Conservation (phyloP, 2,888 invertebrate genomes). For the Brachypalpus laphriformis region DNA sequence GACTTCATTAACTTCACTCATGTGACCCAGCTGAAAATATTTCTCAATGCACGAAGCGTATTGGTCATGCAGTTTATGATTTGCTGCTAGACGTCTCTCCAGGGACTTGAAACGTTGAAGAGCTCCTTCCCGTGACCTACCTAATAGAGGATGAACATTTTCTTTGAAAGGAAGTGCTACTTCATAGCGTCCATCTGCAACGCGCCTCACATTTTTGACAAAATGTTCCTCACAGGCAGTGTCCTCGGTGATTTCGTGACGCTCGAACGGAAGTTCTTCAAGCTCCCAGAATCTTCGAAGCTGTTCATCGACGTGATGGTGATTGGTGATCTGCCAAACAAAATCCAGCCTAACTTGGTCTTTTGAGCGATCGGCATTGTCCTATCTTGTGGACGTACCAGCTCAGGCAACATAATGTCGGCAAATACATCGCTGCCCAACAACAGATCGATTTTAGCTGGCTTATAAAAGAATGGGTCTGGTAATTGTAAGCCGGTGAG, state of each 20-base stretch:
- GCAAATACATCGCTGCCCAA: slow-evolving; percentile 1
- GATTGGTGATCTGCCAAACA: background rate
- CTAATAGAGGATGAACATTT: too few species aligned
- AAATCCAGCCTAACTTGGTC: slow-evolving; percentile 9
- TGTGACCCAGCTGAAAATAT: background rate
- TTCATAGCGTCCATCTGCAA: too few species aligned
- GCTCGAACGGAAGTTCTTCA: slow-evolving; percentile 12
- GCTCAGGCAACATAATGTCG: slow-evolving; percentile 5
- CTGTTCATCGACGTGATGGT: slow-evolving; percentile 15
- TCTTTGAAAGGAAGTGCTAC: too few species aligned
- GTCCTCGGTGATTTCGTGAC: slow-evolving; percentile 2
- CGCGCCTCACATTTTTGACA: too few species aligned
- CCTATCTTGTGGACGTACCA: slow-evolving; percentile 7
- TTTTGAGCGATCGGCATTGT: slow-evolving; percentile 16
- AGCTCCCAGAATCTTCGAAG: slow-evolving; percentile 18
- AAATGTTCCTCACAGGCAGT: background rate
- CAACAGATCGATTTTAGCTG: too few species aligned
- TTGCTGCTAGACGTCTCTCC: slow-evolving; percentile 12
- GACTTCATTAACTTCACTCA: slow-evolving; percentile 6
- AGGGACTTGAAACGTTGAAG: slow-evolving; percentile 19
- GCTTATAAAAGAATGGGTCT: slow-evolving; percentile 1
- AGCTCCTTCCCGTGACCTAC: slow-evolving; percentile 23
- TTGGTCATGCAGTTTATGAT: slow-evolving; percentile 2
- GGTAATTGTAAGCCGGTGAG: background rate
- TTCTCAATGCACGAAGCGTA: slow-evolving; percentile 17